Evolutionary conservation across 2,797 vertebrate genomes (phyloP), one percentile per base, ranked within the genome.

Genomic region (Sylvilagus floridanus): DNA sequence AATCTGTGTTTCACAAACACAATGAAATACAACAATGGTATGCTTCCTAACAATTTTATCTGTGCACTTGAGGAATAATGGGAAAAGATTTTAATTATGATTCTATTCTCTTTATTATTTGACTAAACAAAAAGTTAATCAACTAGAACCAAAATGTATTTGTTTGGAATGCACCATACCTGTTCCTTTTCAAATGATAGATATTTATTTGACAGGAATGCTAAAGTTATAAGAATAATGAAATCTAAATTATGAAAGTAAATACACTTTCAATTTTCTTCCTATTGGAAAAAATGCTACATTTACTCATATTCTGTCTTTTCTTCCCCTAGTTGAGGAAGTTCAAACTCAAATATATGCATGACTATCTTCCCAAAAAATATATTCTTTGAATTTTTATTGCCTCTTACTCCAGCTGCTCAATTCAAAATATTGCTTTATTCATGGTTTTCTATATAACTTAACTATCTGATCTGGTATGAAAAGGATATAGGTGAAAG

Each of bases 351-450:
- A 91, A 88, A 85, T 32, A 90, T 17, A 73, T 54, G 11, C 32
- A 91, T 86, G 50, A 16, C 32, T 71, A 93, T 91, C 47, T 82
- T 37, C 30, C 30, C 17, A 62, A 89, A 93, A 69, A 4, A 88
- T 68, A 2, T 7, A 77, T 75, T 87, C 28, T 88, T 88, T 78
- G 2, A 96, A 85, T 60, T 65, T 91, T 88, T n/a, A 78, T 65
- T 88, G 83, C 60, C 28, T 94, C 50, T 79, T 91, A 85, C 62
- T 32, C 7, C 7, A 90, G 83, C 7, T 68, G 35, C 9, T 83
- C 26, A 79, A 28, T 83, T 85, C 69, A 10, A 78, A n/a, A 10
- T 89, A 90, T 76, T 92, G 86, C 26, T 96, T 95, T 79, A 77
- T 22, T 76, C 84, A 66, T 14, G n/a, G 87, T 95, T 96, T 93